Evolutionary conservation across 64 coral and sea anemone genomes (phyloP), one percentile per base, ranked within the genome.

Genomic region (Stichodactyla helianthus): DNA sequence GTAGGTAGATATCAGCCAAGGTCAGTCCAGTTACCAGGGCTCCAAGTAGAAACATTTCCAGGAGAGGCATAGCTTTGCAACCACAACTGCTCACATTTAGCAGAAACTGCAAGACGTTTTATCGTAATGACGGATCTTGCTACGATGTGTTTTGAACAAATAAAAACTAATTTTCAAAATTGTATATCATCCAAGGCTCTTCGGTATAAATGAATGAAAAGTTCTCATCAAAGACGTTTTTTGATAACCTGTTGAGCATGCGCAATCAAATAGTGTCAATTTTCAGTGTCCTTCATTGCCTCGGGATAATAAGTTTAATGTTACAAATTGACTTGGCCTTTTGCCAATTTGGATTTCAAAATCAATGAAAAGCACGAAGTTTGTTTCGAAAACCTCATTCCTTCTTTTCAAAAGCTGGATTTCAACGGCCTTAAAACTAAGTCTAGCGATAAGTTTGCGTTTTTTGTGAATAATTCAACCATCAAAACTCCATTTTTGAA

Each of bases 1-100:
- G 27, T 20, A 92, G 22, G 20, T 92, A 92, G 9, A 92, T 92
- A 60, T 92, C 90, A 16, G 86, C 10, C 5, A 92, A 51, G 5
- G 81, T 92, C 11, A 92, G 61, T 17, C 90, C 84, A 65, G 90
- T 62, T 8, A 92, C 85, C 22, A 92, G 55, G 28, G 86, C 90
- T 58, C 90, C 90, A 57, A 92, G 90, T 12, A 92, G 59, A 68
- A 92, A 57, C 83, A 84, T 84, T 63, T 84, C 83, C 83, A 84
- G 16, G 27, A 84, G 1, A 57, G 83, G 54, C 83, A 84, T 84
- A 44, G 35, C 6, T 16, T 84, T 60, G 18, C 18, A 68, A n/a
- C 63, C 17, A 20, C n/a, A 10, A 68, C 19, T 7, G 22, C 5
- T 70, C 20, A 74, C 22, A 27, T 74, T 27, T 31, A 31, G 68